Evolutionary conservation across 2,888 invertebrate genomes (phyloP).

Genomic region (Drosophila pseudotalamancana): DNA sequence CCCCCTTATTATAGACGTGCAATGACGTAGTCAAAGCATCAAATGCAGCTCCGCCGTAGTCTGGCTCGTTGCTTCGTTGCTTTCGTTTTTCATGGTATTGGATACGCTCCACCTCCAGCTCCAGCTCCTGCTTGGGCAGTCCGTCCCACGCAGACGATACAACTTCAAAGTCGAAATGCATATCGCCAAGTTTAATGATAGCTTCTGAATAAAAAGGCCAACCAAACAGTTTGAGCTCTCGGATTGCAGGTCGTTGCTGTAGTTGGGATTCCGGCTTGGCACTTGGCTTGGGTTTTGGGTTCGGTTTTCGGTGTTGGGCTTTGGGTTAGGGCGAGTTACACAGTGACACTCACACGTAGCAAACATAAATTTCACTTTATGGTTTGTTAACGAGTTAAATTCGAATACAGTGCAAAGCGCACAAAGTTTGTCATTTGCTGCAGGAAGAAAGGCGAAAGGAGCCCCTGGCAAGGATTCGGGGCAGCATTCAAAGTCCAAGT

Average conservation of each 20-base stretch:
- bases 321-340: conserved; percentile 1
- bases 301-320: background rate
- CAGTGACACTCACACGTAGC: conserved; percentile 65
- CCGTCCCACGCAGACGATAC: conserved; percentile 30
- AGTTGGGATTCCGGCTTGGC: background rate
- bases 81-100: conserved; percentile 68
- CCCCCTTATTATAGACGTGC: conserved; percentile 57
- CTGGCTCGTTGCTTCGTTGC: conserved; percentile 42
- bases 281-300: background rate
- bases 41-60: conserved; percentile 57
- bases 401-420: conserved; percentile 70
- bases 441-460: conserved; percentile 44
- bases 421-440: conserved; percentile 69
- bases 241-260: conserved; percentile 34
- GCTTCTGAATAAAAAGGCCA: conserved; percentile 60
- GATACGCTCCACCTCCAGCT: conserved; percentile 12
- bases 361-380: conserved; percentile 75
- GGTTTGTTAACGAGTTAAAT: conserved; percentile 76
- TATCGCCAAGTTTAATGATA: conserved; percentile 65
- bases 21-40: conserved; percentile 74
- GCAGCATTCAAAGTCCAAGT: background rate
- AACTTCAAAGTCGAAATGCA: conserved; percentile 61
- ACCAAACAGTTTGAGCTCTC: conserved; percentile 48
- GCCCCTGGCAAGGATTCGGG: background rate
- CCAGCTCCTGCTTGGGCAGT: background rate